Conservation (phyloP, 2,797 vertebrate genomes). For the Lindbergichthys nudifrons region DNA sequence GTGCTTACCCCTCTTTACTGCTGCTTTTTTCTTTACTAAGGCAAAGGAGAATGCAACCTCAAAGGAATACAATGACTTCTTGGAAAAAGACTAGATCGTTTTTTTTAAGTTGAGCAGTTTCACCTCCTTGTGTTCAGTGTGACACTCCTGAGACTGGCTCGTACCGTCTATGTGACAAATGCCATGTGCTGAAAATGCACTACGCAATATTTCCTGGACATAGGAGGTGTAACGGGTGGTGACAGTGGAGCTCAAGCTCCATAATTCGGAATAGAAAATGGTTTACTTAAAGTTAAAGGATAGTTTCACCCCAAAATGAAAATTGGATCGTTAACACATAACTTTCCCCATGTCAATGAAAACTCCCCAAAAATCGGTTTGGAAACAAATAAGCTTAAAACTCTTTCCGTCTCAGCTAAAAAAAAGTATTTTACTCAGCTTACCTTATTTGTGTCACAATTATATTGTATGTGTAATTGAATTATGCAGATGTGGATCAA, state of each 20-base stretch:
- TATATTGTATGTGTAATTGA: not conserved
- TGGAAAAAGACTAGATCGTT: conserved; percentile 1
- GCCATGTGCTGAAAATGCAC: conserved; percentile 33
- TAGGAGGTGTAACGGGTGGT: not conserved
- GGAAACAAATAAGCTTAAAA: no score
- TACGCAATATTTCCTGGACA: conserved; percentile 16
- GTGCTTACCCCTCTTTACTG: conserved; percentile 32
- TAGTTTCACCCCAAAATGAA: conserved; percentile 38
- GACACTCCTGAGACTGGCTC: conserved; percentile 43
- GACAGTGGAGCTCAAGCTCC: conserved; percentile 4
- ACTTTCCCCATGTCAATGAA: no score
- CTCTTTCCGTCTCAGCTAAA: no score
- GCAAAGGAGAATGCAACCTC: conserved; percentile 16
- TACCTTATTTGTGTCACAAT: not conserved
- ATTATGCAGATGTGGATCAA: not conserved
- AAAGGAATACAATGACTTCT: conserved; percentile 17
- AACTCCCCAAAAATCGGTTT: no score
- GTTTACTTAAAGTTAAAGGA: conserved; percentile 26
- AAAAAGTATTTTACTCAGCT: not conserved
- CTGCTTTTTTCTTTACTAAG: not conserved
- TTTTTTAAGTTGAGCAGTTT: conserved; percentile 10
- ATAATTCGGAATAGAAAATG: not conserved
- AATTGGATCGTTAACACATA: no score
- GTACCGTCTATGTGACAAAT: conserved; percentile 44
- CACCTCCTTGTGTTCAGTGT: conserved; percentile 20